These are phyloP conservation scores for Alectoris magna DNA, from an alignment of 2,797 vertebrate species.

Conservation along the genomic window DNA sequence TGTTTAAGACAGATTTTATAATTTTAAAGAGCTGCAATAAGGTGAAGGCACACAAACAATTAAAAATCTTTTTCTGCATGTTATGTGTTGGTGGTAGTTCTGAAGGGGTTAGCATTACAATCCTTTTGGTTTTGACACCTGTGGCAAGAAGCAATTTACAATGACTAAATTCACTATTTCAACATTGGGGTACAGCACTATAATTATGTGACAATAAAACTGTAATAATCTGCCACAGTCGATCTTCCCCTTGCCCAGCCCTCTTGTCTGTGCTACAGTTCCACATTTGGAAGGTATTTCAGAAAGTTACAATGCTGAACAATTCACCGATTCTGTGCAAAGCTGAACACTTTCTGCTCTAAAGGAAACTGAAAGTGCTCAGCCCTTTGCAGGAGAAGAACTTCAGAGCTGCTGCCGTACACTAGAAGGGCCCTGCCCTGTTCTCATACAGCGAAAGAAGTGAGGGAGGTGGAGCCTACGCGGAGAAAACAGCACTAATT, in stretches of 20 bases:
- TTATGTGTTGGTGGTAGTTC: conserved; percentile 31
- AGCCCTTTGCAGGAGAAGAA: neutral
- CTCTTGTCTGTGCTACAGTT: conserved; percentile 67
- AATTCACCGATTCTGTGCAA: conserved; percentile 4
- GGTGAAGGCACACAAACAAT: conserved; percentile 39
- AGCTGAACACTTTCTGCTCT: neutral
- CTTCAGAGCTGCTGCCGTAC: neutral
- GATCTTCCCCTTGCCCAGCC: conserved; percentile 68
- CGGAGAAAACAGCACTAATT: conserved; percentile 51
- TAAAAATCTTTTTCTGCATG: conserved; percentile 11
- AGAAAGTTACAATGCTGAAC: conserved; percentile 47
- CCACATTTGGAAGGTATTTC: conserved; percentile 60
- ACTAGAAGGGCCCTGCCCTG: neutral
- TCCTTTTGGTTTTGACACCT: conserved; percentile 69
- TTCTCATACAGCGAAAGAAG: neutral
- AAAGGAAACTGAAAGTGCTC: neutral
- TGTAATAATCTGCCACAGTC: conserved; percentile 68
- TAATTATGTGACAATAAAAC: conserved; percentile 72
- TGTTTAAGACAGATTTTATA: neutral
- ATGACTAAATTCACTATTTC: conserved; percentile 64
- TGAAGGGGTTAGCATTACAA: conserved; percentile 33
- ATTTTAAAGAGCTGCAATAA: neutral
- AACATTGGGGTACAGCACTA: conserved; percentile 61
- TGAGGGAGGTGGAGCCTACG: conserved; percentile 14
- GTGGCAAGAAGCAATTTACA: conserved; percentile 67